Evolutionary conservation across 2,888 invertebrate genomes (phyloP), one percentile per base, ranked within the genome.

Genomic region (Argyresthia albistria): DNA sequence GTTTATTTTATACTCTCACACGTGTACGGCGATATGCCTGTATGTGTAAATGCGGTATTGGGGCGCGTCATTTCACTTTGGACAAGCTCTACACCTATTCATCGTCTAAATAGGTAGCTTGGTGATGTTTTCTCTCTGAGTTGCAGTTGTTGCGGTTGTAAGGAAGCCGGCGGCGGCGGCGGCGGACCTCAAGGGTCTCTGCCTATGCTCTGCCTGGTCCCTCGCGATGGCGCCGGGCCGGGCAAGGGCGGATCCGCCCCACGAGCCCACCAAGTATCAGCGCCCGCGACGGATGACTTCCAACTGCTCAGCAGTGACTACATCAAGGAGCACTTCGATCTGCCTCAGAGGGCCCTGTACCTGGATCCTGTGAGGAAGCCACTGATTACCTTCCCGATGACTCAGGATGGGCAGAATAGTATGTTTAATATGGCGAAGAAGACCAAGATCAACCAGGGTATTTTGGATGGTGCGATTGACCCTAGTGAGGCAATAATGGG

Each of bases 381-480:
- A 0, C 65, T 86, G 11, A 82, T 87, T 52, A 79, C 83, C 0
- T 87, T 84, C 57, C 87, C 86, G 0, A 79, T 83, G 80, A 71
- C 75, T 1, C 79, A 81, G 69, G 81, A 79, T 55, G 70, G 63
- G 6, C 35, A 8, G 12, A 58, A 63, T 0, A 63, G 63, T 2
- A 61, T 83, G 61, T 86, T 86, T 61, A 86, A 79, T 55, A 53
- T 83, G 58, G 76, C 70, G 1, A 68, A 78, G 16, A 87, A 86
- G 57, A 63, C 64, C 50, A 86, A 87, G 60, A 76, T 76, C 43
- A 87, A 87, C 60, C 86, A 86, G 57, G 80, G 81, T 58, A 83
- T 87, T 36, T 63, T 87, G 15, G 87, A 87, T 52, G 87, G 87
- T 0, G 70, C 65, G 42, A 61, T 86, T 8, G 80, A 84, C 50